These are phyloP conservation scores for Sebastes trivittatus DNA, from an alignment of 2,797 vertebrate genomes.

Conservation along the genomic window DNA sequence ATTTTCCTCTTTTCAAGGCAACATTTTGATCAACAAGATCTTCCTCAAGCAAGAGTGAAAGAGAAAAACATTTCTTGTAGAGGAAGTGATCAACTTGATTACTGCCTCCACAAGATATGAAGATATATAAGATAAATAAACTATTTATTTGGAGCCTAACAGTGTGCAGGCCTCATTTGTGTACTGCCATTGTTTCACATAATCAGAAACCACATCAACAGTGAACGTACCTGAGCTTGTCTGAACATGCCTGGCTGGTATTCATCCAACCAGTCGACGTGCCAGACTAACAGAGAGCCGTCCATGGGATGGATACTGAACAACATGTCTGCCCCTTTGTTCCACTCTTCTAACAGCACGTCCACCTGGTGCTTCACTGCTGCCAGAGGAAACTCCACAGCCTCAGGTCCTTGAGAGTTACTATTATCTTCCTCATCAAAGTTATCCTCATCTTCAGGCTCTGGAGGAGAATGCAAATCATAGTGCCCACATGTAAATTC, in stretches of 20 bases:
- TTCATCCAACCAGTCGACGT: constrained; percentile 97
- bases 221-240: constrained; percentile 92
- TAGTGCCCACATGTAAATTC: neutral
- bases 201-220: constrained; percentile 4
- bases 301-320: constrained; percentile 98
- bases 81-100: neutral
- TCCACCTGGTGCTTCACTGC: constrained; percentile 94
- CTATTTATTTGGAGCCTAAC: too few species aligned
- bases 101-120: too few species aligned
- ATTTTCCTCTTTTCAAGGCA: neutral
- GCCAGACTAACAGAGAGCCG: constrained; percentile 96
- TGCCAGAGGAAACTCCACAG: constrained; percentile 81
- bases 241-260: constrained; percentile 99
- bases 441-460: constrained; percentile 78
- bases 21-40: neutral
- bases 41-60: neutral
- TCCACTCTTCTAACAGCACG: constrained; percentile 93
- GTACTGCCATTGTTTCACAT: neutral
- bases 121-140: too few species aligned
- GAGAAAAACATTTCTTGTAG: neutral
- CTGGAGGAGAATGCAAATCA: constrained; percentile 50
- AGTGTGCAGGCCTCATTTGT: too few species aligned
- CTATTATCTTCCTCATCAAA: constrained; percentile 77
- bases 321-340: constrained; percentile 95
- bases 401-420: constrained; percentile 78